These are phyloP conservation scores for Chloroclystis v-ata DNA, from an alignment of 2,888 invertebrate genomes.

Conservation along the genomic window DNA sequence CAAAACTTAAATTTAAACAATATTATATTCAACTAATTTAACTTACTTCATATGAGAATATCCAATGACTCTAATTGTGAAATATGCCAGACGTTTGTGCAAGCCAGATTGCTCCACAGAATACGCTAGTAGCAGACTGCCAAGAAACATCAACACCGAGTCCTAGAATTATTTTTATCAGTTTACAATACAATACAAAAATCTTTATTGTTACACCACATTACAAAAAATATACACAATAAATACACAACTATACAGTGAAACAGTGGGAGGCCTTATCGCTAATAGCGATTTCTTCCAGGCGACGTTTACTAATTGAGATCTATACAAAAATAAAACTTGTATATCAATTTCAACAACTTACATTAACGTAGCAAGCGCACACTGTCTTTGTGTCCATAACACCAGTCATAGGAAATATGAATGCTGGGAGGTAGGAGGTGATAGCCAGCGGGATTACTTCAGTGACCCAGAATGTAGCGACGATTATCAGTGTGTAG, in stretches of 20 bases:
- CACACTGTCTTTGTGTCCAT: slow-evolving; percentile 19
- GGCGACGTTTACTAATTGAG: neutral
- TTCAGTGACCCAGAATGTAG: slow-evolving; percentile 89
- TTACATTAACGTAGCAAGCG: slow-evolving; percentile 77
- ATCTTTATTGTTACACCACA: neutral
- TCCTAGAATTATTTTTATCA: too few species aligned
- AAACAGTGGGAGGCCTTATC: too few species aligned
- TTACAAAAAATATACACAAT: neutral
- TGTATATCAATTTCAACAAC: slow-evolving; percentile 45
- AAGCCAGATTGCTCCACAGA: slow-evolving; percentile 62
- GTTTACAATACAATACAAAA: too few species aligned
- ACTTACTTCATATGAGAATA: slow-evolving; percentile 57
- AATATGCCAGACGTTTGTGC: slow-evolving; percentile 57
- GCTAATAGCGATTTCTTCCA: too few species aligned
- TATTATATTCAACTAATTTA: too few species aligned
- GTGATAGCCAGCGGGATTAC: slow-evolving; percentile 88
- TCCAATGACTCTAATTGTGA: slow-evolving; percentile 53
- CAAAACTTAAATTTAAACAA: too few species aligned
- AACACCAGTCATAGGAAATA: slow-evolving; percentile 84
- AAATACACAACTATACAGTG: too few species aligned
- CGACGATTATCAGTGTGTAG: slow-evolving; percentile 86
- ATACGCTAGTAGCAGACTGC: slow-evolving; percentile 54
- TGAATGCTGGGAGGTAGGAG: slow-evolving; percentile 84
- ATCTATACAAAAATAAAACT: too few species aligned
- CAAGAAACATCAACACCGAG: slow-evolving; percentile 59